A percentile compares a stretch with the other conserved stretches of the same genome.
These are phyloP conservation scores for Hyperopisus bebe DNA, from an alignment of 2,113 vertebrate genomes.

Conservation along the genomic window DNA sequence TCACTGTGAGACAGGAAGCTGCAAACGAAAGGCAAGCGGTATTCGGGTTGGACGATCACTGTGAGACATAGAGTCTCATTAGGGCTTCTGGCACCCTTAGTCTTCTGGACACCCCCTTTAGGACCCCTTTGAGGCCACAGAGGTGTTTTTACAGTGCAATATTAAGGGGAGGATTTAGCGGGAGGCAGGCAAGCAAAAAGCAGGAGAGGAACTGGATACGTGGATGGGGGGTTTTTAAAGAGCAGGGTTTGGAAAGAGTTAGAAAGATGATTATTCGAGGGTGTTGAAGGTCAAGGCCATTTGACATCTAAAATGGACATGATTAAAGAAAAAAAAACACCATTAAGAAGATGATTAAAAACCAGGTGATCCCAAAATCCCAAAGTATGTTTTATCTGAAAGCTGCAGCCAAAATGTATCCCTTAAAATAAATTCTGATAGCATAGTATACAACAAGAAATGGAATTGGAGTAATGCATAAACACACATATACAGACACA, in stretches of 20 bases:
- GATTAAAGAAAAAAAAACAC: not conserved
- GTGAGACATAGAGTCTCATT: not conserved
- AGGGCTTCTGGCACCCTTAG: not conserved
- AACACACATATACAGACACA: constrained; percentile 7
- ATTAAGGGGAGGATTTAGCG: not conserved
- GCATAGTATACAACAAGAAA: not conserved
- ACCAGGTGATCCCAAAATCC: not conserved
- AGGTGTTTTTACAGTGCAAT: not conserved
- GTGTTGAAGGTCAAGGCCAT: not conserved
- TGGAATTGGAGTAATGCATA: too few relatives aligned
- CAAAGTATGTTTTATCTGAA: not conserved
- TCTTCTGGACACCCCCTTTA: not conserved
- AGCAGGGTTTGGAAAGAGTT: not conserved
- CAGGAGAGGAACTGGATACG: not conserved
- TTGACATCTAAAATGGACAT: not conserved
- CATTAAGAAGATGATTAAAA: not conserved
- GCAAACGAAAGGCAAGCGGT: not conserved
- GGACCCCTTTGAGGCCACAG: not conserved
- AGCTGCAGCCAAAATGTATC: not conserved
- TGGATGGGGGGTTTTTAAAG: not conserved
- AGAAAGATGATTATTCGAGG: not conserved
- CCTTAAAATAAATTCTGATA: not conserved
- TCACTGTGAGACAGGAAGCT: not conserved
- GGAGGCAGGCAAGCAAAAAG: not conserved
- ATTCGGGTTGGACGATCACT: not conserved